phyloP scores from a whole-genome alignment of 2,797 vertebrate species.

The Silurus lanzhouensis region DNA sequence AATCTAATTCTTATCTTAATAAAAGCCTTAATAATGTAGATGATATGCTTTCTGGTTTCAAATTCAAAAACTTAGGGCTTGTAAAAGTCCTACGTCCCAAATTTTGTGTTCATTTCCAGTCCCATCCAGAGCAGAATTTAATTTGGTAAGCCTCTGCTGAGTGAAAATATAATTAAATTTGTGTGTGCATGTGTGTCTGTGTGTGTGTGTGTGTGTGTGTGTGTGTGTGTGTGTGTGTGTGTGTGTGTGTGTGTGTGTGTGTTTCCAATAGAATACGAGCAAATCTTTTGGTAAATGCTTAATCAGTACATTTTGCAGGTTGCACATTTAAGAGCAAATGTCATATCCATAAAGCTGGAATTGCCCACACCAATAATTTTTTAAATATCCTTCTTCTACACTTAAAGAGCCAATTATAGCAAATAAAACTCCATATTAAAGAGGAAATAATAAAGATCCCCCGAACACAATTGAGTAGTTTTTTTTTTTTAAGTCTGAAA shows the following conservation, averaged over 20 bases:
- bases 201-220: not conserved
- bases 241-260: not conserved
- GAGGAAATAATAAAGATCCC: not conserved
- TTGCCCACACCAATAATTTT: not conserved
- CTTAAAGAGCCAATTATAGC: not conserved
- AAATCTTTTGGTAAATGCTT: constrained; percentile 20
- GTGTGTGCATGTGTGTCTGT: not conserved
- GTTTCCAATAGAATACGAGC: not conserved
- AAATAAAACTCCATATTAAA: not conserved
- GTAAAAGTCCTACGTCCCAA: constrained; percentile 2
- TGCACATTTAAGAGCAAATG: constrained; percentile 22
- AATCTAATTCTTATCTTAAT: not conserved
- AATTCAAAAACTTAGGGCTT: not conserved
- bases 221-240: constrained; percentile 4
- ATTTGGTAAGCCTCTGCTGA: constrained; percentile 23
- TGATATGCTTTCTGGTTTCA: not conserved
- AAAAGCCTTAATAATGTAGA: not conserved
- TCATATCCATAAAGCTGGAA: constrained; percentile 13
- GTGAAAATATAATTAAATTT: constrained; percentile 9
- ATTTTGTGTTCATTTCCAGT: not conserved
- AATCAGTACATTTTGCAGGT: constrained; percentile 27
- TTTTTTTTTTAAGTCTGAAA: constrained; percentile 28
- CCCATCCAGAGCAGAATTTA: constrained; percentile 13
- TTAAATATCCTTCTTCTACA: constrained; percentile 16
- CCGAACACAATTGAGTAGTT: not conserved